Evolutionary conservation across 2,113 vertebrate genomes (phyloP), one percentile per base, ranked within the genome.

Genomic region (Pterocles orientalis): DNA sequence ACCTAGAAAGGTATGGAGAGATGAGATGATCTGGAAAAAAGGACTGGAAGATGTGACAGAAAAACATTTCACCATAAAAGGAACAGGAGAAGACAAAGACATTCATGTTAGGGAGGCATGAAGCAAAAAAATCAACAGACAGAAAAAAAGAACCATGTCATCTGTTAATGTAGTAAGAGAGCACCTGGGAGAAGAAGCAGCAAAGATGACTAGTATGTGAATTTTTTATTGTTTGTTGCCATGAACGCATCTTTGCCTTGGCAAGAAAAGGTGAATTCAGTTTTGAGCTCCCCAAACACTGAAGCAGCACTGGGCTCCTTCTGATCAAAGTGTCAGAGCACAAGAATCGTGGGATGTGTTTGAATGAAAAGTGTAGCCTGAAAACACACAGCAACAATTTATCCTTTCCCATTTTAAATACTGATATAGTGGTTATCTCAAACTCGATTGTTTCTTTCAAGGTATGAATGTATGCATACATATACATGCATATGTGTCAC

Each of bases 71-170:
- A 76, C 17, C 8, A 23, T 29, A 64, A 84, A 88, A 78, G 8
- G 16, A 18, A 65, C 28, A 41, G 60, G 26, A 62, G 34, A 87
- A 83, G 60, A 93, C 8, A 9, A 45, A 18, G 39, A 56, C 26
- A 41, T 34, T 64, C 6, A 34, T 10, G 31, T 58, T 45, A 28
- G 9, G 64, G 18, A 75, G 13, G 24, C 10, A 82, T 45, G 24
- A 75, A 68, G 21, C 26, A 92, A 68, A 62, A 69, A 23, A 90
- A 65, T 0, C 0, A 51, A 65, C 0, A 70, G 31, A 57, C 1
- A 14, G 51, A 25, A 41, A 53, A 68, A 69, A 47, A 45, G 50
- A 65, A 54, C 0, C 1, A 51, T 25, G 19, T 14, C 2, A 71
- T 54, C 31, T 61, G 33, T 25, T 61, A 79, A 45, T 1, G 6